These are phyloP conservation scores for Alca torda DNA, from an alignment of 2,797 vertebrate species.

Conservation along the genomic window DNA sequence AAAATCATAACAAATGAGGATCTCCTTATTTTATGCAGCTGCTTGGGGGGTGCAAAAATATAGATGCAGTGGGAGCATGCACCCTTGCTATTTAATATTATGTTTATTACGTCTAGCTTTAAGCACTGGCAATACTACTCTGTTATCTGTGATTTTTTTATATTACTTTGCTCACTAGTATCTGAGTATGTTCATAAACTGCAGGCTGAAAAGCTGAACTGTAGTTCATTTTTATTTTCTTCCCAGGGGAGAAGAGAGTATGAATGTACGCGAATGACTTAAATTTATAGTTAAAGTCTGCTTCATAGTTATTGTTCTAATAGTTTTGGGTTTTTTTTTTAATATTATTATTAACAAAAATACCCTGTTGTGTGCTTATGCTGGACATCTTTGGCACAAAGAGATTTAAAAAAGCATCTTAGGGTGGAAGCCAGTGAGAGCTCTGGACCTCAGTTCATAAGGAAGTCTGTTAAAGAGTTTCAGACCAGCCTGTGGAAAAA, in stretches of 20 bases:
- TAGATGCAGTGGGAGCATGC: background rate
- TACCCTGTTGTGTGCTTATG: background rate
- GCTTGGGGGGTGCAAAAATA: background rate
- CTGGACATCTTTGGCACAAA: background rate
- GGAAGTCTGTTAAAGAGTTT: background rate
- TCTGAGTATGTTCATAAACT: background rate
- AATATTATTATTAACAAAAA: background rate
- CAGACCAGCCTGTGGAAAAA: background rate
- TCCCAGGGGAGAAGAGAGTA: background rate
- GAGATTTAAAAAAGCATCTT: background rate
- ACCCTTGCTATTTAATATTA: background rate
- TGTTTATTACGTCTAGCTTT: background rate
- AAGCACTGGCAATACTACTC: background rate
- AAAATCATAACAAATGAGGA: background rate
- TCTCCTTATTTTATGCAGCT: background rate
- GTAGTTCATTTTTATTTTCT: background rate
- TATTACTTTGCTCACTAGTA: background rate
- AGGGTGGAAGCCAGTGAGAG: background rate
- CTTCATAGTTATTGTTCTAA: background rate
- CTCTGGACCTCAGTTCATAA: background rate
- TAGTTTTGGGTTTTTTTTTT: accelerated
- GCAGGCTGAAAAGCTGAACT: background rate
- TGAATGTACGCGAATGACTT: background rate
- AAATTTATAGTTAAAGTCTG: background rate
- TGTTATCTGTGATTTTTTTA: background rate